Evolutionary conservation across 2,113 vertebrate species (phyloP).

Genomic region (Thinocorus orbignyianus): DNA sequence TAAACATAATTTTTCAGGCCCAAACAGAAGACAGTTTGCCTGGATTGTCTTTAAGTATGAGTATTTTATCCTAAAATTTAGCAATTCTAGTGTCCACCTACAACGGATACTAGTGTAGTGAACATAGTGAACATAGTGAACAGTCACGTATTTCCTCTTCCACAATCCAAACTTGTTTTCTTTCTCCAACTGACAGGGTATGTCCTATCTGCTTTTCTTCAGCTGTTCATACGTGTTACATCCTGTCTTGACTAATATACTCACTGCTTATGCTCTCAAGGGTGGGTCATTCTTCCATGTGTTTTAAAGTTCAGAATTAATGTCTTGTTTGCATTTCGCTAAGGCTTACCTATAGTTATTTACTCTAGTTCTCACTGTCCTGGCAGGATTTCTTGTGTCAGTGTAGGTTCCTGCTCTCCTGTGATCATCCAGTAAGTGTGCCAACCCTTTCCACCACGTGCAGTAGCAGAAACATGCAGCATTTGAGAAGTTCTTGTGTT

Average conservation of each 20-base stretch:
- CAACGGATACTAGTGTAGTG: not conserved
- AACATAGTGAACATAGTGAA: not conserved
- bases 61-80: not conserved
- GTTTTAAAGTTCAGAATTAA: not conserved
- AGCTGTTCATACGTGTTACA: not conserved
- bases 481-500: not conserved
- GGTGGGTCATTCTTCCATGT: not conserved
- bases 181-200: not conserved
- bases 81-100: not conserved
- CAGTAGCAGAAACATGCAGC: not conserved
- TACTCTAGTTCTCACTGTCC: not conserved
- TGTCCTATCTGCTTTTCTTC: not conserved
- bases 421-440: not conserved
- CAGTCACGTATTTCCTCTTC: not conserved
- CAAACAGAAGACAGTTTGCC: not conserved
- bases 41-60: not conserved
- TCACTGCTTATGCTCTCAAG: not conserved
- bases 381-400: not conserved
- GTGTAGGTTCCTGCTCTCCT: not conserved
- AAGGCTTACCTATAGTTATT: not conserved
- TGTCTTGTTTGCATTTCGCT: not conserved
- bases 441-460: not conserved
- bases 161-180: not conserved
- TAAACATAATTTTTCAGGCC: not conserved
- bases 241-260: not conserved